Conservation (phyloP, 23 tunicate genomes). For the Ascidia mentula region DNA sequence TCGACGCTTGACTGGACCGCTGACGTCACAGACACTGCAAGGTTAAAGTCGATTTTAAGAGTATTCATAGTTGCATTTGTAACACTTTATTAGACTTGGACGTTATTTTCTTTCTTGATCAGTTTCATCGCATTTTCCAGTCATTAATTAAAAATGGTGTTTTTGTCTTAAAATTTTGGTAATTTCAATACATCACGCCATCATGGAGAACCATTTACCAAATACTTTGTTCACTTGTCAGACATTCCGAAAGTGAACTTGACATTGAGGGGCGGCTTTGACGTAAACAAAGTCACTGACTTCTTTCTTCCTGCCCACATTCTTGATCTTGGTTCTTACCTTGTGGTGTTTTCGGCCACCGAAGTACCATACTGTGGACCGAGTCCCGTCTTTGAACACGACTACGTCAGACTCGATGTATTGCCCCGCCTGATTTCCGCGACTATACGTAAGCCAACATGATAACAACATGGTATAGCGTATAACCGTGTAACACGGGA, state of each 20-base stretch:
- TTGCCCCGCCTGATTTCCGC: neutral
- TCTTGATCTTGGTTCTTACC: conserved; percentile 11
- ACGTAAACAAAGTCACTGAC: neutral
- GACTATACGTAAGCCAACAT: neutral
- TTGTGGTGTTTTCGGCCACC: neutral
- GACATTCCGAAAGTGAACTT: neutral
- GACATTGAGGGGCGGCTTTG: neutral
- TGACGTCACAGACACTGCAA: neutral
- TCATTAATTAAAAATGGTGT: no score
- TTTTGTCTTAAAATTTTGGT: no score
- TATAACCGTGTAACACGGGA: no score
- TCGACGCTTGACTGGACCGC: neutral
- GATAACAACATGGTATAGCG: neutral
- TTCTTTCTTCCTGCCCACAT: conserved; percentile 4
- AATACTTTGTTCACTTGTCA: no score
- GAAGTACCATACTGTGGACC: conserved; percentile 26
- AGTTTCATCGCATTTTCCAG: no score
- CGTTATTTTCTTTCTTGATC: no score
- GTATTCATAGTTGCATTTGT: no score
- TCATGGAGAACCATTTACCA: no score
- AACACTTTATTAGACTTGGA: no score
- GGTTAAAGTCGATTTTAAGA: neutral
- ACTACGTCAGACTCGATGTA: conserved; percentile 8
- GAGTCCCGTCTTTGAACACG: neutral
- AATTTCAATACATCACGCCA: no score